Evolutionary conservation across 2,797 vertebrate species (phyloP), one percentile per base, ranked within the genome.

Genomic region (Podarcis lilfordi): DNA sequence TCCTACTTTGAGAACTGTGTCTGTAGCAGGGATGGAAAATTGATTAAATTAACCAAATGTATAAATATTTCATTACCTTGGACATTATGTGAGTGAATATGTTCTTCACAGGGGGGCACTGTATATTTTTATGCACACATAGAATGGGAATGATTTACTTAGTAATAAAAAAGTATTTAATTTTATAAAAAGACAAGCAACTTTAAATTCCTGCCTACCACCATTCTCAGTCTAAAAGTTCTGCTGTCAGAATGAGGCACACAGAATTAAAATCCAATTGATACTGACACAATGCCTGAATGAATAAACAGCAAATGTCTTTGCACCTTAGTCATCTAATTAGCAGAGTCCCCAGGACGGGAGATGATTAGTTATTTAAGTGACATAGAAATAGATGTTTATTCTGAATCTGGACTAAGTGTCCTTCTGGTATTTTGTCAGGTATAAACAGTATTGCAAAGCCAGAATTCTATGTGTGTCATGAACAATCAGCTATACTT

Each of bases 211-310:
- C 72, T 93, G 55, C 37, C n/a, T 80, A 68, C 75, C 86, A 85
- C 93, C 90, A 93, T 92, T 91, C 90, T 79, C 32, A 21, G 74
- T 78, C 89, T 89, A 40, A 79, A 93, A 91, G 82, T 86, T 87
- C 86, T 92, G 86, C 87, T 95, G 94, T 95, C 94, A 91, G 85
- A 84, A 17, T 29, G 80, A 91, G 86, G 89, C 91, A 93, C 21
- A 29, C 23, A 32, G 23, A 32, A 93, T 76, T 1, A 2, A 74
- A 90, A 29, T 84, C 84, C 91, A 95, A 95, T 91, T 68, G 71
- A 59, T 91, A 66, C 90, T 96, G 95, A 96, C 93, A 95, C 32
- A 81, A 77, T 95, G 93, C 89, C 94, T 95, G 84, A 64, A 95
- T 90, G 89, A 90, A 94, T 95, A 85, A 71, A 92, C 89, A 89